phyloP scores from a whole-genome alignment of 2,113 vertebrate genomes.

The Campylomormyrus numenius region DNA sequence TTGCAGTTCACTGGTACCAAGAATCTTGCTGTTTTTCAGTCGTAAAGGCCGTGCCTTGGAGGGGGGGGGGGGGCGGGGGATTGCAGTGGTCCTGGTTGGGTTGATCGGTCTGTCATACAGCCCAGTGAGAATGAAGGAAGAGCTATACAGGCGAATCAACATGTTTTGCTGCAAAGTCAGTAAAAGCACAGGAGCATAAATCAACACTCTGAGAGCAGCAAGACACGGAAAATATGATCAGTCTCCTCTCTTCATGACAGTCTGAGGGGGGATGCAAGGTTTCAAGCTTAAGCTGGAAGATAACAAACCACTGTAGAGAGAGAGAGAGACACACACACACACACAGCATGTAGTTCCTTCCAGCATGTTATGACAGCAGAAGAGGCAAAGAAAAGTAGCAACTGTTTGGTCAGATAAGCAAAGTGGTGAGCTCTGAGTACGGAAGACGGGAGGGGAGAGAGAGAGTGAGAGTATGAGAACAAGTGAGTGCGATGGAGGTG shows the following conservation, averaged over 20 bases:
- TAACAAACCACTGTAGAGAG: background rate
- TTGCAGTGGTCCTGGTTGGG: background rate
- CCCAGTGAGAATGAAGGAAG: background rate
- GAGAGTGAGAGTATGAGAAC: background rate
- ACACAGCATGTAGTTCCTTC: background rate
- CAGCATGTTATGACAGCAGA: background rate
- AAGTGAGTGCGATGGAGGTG: background rate
- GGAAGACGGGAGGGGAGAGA: background rate
- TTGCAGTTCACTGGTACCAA: conserved; percentile 15
- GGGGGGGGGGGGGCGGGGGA: background rate
- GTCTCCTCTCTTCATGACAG: background rate
- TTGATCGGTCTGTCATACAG: background rate
- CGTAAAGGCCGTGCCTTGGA: background rate
- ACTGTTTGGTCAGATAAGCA: background rate
- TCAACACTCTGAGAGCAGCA: background rate
- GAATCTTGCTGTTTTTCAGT: background rate
- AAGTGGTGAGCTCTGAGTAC: background rate
- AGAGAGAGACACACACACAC: background rate
- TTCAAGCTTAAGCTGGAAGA: background rate
- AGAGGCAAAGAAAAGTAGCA: background rate
- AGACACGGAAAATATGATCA: background rate
- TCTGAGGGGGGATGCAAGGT: background rate
- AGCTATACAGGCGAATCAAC: background rate
- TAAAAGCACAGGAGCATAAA: background rate
- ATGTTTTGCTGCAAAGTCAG: background rate